Conservation (phyloP, 2,113 vertebrate species). For the Amia ocellicauda region DNA sequence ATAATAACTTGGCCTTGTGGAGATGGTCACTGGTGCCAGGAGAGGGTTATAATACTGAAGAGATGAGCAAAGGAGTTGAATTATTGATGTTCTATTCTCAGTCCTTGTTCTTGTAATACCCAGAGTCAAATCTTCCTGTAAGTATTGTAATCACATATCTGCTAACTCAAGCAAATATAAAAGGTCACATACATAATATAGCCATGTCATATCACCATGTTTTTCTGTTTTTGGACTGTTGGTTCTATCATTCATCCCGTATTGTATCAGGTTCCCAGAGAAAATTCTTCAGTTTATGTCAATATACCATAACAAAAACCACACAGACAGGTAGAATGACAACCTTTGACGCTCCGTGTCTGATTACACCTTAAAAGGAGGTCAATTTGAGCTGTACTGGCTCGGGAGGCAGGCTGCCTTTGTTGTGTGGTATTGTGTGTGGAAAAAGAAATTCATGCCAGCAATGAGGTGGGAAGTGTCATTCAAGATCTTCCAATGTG, state of each 20-base stretch:
- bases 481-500: constrained; percentile 23
- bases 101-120: constrained; percentile 18
- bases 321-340: constrained; percentile 25
- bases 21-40: background rate
- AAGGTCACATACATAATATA: constrained; percentile 25
- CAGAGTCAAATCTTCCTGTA: constrained; percentile 23
- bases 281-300: constrained; percentile 10
- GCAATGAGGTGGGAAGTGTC: constrained; percentile 24
- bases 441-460: constrained; percentile 24
- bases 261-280: constrained; percentile 26
- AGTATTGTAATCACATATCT: constrained; percentile 36
- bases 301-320: constrained; percentile 21
- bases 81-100: constrained; percentile 30
- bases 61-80: constrained; percentile 18
- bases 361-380: constrained; percentile 32
- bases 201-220: constrained; percentile 38
- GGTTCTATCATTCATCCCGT: constrained; percentile 29
- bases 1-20: too few relatives aligned
- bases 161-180: constrained; percentile 12
- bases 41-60: background rate
- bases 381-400: constrained; percentile 22
- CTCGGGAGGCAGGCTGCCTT: constrained; percentile 11
- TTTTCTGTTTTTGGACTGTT: constrained; percentile 32
- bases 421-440: constrained; percentile 24
- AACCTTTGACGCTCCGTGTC: constrained; percentile 25